Evolutionary conservation across 2,888 invertebrate genomes (phyloP).

Genomic region (Pristionchus exspectatus): DNA sequence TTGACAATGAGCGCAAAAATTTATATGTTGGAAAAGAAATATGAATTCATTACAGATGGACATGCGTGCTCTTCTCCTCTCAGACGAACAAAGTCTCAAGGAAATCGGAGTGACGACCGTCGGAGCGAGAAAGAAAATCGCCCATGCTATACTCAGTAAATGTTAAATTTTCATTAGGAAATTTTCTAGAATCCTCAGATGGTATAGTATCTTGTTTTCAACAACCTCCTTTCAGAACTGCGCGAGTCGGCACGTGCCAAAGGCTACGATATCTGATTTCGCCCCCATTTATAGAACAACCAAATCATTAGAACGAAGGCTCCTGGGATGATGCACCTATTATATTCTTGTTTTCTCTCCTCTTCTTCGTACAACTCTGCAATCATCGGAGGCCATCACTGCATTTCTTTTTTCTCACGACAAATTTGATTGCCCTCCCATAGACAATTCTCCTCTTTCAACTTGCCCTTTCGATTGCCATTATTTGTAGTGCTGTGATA

Average conservation of each 20-base stretch:
- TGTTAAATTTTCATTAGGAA: background rate
- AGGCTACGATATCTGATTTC: slow-evolving; percentile 51
- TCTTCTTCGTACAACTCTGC: slow-evolving; percentile 35
- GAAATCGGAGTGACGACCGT: slow-evolving; percentile 77
- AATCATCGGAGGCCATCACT: slow-evolving; percentile 38
- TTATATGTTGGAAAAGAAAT: background rate
- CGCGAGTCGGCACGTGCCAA: slow-evolving; percentile 50
- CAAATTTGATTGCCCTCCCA: slow-evolving; percentile 16
- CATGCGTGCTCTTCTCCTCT: slow-evolving; percentile 76
- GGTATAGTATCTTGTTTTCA: background rate
- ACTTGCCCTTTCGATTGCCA: slow-evolving; percentile 4
- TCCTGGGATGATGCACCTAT: slow-evolving; percentile 38
- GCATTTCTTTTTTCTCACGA: slow-evolving; percentile 1
- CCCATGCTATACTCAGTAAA: slow-evolving; percentile 76
- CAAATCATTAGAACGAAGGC: slow-evolving; percentile 26
- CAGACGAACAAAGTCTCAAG: slow-evolving; percentile 76
- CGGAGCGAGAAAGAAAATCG: slow-evolving; percentile 77
- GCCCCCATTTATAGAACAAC: background rate
- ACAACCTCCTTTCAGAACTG: background rate
- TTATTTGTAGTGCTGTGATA: slow-evolving; percentile 15
- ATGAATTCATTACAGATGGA: slow-evolving; percentile 71
- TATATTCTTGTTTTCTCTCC: background rate
- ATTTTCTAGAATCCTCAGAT: no score
- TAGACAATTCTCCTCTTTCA: slow-evolving; percentile 9
- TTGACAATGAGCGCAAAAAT: background rate